These are phyloP conservation scores for Adelphocoris suturalis DNA, from an alignment of 2,888 invertebrate species.

Conservation along the genomic window DNA sequence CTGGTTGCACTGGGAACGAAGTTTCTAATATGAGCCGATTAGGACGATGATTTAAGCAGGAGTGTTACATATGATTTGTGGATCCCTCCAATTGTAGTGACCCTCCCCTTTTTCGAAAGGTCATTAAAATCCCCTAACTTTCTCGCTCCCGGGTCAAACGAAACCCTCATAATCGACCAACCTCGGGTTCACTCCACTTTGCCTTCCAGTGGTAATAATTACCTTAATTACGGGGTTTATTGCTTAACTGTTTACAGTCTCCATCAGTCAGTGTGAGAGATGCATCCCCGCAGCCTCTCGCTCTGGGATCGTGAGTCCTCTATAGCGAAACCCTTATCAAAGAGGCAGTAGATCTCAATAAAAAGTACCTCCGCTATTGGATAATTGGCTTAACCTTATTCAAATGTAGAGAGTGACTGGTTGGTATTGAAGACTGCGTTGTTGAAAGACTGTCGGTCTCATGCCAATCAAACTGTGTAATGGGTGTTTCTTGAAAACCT, in stretches of 20 bases:
- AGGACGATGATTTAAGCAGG: conserved; percentile 20
- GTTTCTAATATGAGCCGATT: conserved; percentile 6
- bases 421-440: background rate
- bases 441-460: background rate
- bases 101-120: background rate
- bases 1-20: background rate
- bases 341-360: background rate
- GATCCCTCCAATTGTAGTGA: conserved; percentile 16
- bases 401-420: background rate
- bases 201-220: conserved; percentile 3
- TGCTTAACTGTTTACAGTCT: conserved; percentile 17
- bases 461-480: background rate
- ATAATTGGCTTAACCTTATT: background rate
- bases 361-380: background rate
- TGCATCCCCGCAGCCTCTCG: background rate
- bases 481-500: background rate
- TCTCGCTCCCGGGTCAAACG: background rate
- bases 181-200: background rate
- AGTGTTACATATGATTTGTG: conserved; percentile 5
- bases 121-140: conserved; percentile 31
- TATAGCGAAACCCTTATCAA: background rate
- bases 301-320: background rate
- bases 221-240: conserved; percentile 26
- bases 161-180: background rate
- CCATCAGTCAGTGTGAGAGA: background rate